Conservation (phyloP, 2,888 invertebrate genomes). For the Pyrgus malvae region DNA sequence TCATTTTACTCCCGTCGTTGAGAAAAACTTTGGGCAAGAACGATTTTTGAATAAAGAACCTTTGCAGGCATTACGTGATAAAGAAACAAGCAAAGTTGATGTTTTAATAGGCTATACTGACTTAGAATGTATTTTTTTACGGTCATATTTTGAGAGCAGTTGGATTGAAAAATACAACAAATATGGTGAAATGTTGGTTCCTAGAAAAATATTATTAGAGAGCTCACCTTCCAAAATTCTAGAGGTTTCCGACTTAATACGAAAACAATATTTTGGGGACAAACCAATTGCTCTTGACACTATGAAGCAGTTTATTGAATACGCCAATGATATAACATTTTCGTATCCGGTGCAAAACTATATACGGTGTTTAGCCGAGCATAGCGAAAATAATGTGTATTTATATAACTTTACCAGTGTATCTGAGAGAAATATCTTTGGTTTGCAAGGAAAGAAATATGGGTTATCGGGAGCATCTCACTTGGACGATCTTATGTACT, state of each 20-base stretch:
- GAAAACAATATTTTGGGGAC: slow-evolving; percentile 15
- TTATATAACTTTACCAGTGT: slow-evolving; percentile 45
- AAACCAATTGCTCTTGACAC: background rate
- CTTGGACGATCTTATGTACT: slow-evolving; percentile 35
- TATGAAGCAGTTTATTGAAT: slow-evolving; percentile 7
- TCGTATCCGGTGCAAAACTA: slow-evolving; percentile 36
- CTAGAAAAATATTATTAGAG: slow-evolving; percentile 43
- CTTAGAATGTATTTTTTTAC: slow-evolving; percentile 29
- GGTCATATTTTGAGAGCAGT: slow-evolving; percentile 32
- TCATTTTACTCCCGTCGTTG: slow-evolving; percentile 52
- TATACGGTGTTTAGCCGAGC: slow-evolving; percentile 32
- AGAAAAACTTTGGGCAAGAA: slow-evolving; percentile 49
- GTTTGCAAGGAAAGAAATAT: slow-evolving; percentile 17
- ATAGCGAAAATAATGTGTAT: slow-evolving; percentile 36
- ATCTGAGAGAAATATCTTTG: slow-evolving; percentile 44
- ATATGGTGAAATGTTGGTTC: slow-evolving; percentile 47
- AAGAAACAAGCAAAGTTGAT: background rate
- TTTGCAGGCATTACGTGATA: slow-evolving; percentile 62
- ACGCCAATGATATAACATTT: background rate
- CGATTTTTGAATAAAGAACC: slow-evolving; percentile 47
- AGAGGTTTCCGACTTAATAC: slow-evolving; percentile 37
- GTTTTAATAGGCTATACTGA: background rate
- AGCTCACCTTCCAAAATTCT: slow-evolving; percentile 35
- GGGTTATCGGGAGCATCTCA: slow-evolving; percentile 33
- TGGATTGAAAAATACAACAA: slow-evolving; percentile 36